Conservation (phyloP, 2,888 invertebrate species). For the Cryptus viduatorius region DNA sequence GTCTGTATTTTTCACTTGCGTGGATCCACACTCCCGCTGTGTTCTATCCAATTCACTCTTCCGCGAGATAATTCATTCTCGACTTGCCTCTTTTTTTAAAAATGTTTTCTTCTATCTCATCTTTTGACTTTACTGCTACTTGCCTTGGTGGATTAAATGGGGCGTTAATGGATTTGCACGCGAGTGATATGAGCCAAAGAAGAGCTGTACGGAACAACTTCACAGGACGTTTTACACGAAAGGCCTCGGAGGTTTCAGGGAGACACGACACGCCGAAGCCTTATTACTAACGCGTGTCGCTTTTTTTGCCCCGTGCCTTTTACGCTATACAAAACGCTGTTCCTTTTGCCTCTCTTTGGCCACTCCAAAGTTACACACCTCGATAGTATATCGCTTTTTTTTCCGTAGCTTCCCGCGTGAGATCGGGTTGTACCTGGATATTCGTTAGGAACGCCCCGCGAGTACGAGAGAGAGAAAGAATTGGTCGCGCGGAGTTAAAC, state of each 20-base stretch:
- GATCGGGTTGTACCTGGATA: conserved; percentile 10
- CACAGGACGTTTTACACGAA: not conserved
- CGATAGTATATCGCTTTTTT: not conserved
- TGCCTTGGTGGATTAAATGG: conserved; percentile 9
- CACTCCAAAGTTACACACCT: not conserved
- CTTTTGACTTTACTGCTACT: not conserved
- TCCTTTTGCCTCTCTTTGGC: not conserved
- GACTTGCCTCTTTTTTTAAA: conserved; percentile 27
- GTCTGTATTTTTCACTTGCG: conserved; percentile 57
- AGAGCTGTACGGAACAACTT: not conserved
- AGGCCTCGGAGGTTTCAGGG: not conserved
- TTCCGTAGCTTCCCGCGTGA: not conserved
- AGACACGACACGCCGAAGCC: conserved; percentile 13
- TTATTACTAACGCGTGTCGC: conserved; percentile 20
- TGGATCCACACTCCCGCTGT: conserved; percentile 28
- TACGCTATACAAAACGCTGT: conserved; percentile 14
- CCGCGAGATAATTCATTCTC: conserved; percentile 33
- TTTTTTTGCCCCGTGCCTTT: not conserved
- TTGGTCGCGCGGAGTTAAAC: not conserved
- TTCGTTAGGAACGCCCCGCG: not conserved
- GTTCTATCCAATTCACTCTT: conserved; percentile 11
- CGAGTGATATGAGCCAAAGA: not conserved
- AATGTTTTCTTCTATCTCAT: conserved; percentile 15
- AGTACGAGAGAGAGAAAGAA: not conserved
- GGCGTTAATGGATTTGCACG: conserved; percentile 5